Base-by-base conservation (phyloP, 2,888 invertebrate species). In the Euplexia lucipara region DNA sequence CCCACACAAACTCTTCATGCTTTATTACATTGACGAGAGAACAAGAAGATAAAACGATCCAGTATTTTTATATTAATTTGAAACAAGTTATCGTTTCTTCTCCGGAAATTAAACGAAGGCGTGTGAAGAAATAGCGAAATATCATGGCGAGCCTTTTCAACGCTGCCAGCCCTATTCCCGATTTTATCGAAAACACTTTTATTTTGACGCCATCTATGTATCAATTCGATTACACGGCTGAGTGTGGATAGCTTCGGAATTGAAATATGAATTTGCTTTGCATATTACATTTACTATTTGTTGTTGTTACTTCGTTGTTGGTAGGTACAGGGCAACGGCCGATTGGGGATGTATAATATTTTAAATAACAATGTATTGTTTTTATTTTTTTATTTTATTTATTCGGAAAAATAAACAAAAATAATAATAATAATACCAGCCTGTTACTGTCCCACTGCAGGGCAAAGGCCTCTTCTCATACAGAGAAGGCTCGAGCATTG, bases 221-320 rank as follows among this genome's bases (percentile, higher is more conserved):
- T 56, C 48, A 56, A 61, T 64, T 73, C 58, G 47, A 48, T 71
- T 65, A 45, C 18, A 45, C 45, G 45, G 44, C 32, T 16, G 41
- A 61, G 53, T 51, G 37, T 52, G 35, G 54, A 62, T 48, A 45
- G 26, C 41, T 65, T 76, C 32, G 37, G 10, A 57, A 54, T 75
- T 58, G 44, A 70, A 70, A 71, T 71, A 56, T 61, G 58, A 59
- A 77, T 54, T 56, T 34, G 26, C 30, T 66, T 65, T 71, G 48
- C 52, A 76, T 65, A 37, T 34, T n/a, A 20, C 0, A 12, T 18
- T 12, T 22, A 39, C 35, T 59, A 45, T 39, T 35, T 52, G 41
- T 56, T 41, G 42, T 48, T 59, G 18, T 49, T 49, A 16, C 12
- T 51, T 51, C 14, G 1, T 3, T 10, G 8, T n/a, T n/a, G n/a